Base-by-base conservation (phyloP, 2,888 invertebrate species). In the Spilarctia lutea region DNA sequence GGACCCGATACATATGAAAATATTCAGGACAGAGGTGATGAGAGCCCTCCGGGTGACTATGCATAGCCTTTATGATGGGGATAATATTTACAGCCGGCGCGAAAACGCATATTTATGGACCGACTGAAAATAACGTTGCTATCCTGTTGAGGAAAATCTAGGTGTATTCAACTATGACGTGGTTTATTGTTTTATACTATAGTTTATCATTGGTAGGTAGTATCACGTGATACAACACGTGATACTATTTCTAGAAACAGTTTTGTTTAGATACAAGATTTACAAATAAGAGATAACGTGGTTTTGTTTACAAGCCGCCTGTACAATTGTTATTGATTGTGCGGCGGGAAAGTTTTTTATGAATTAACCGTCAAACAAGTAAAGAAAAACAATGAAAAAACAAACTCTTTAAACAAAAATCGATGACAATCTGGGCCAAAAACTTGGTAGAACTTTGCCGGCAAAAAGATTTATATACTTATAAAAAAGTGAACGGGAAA, bases 371-470 rank as follows among this genome's bases (percentile, higher is more conserved):
- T 94, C 95, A 96, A 96, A 96, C 95, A 96, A 96, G 95, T 95
- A 95, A 95, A 96, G 95, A 95, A 96, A 95, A 95, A 95, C 95
- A 95, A 95, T 94, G 95, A 95, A 96, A 94, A 96, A 96, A 96
- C 95, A 96, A 96, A 96, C 94, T 95, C 94, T 92, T 94, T 94
- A 95, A 96, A 96, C 95, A 96, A 96, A 96, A 96, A 96, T 96
- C 96, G 96, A 96, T 96, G 96, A 94, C 95, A 96, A 96, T 96
- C 96, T 96, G 94, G 96, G 96, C 94, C 96, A 95, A 95, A 95
- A 95, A 96, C 95, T 96, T 96, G 83, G 92, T 89, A 88, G 88
- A 96, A 96, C 92, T 96, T 94, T 88, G 94, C 92, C 93, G 95
- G 91, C 95, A 94, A 96, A 96, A 96, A 96, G 95, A 96, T 96